A percentile compares a stretch with the other conserved stretches of the same genome.
Evolutionary conservation across 2,888 invertebrate genomes (phyloP).

Genomic region (Cyrtodaria siliqua): DNA sequence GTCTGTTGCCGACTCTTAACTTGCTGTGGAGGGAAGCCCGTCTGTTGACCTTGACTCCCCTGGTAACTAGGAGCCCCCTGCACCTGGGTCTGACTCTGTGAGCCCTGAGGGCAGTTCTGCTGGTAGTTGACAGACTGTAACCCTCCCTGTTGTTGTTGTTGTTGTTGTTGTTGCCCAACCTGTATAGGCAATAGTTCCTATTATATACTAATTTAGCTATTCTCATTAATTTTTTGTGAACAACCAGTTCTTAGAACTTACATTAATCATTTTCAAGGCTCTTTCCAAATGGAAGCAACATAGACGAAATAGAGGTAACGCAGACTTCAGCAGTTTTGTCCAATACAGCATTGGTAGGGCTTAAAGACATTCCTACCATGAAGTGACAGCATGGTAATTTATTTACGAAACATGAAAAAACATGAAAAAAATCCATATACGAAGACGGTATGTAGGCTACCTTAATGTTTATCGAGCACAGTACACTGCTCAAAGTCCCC

Average conservation of each 20-base stretch:
- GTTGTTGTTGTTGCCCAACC: too few species aligned
- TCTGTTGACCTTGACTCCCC: neutral
- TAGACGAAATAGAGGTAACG: neutral
- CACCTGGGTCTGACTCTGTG: neutral
- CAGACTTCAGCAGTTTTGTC: neutral
- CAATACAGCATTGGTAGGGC: neutral
- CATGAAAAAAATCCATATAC: neutral
- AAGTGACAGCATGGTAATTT: neutral
- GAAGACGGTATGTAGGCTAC: neutral
- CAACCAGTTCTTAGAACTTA: neutral
- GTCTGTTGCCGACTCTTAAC: neutral
- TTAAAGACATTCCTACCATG: neutral
- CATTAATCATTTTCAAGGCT: neutral
- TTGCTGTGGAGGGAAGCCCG: neutral
- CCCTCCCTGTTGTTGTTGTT: slow-evolving; percentile 1
- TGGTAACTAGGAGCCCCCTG: neutral
- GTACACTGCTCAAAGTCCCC: neutral
- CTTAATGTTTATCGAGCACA: neutral
- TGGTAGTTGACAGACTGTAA: neutral
- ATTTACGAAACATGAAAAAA: too few species aligned
- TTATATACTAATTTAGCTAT: neutral
- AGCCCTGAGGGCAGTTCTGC: neutral
- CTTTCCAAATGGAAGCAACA: neutral
- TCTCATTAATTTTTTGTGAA: neutral
- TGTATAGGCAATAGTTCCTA: neutral